Conservation (phyloP, 2,888 invertebrate genomes). For the Diplazon laetatorius region DNA sequence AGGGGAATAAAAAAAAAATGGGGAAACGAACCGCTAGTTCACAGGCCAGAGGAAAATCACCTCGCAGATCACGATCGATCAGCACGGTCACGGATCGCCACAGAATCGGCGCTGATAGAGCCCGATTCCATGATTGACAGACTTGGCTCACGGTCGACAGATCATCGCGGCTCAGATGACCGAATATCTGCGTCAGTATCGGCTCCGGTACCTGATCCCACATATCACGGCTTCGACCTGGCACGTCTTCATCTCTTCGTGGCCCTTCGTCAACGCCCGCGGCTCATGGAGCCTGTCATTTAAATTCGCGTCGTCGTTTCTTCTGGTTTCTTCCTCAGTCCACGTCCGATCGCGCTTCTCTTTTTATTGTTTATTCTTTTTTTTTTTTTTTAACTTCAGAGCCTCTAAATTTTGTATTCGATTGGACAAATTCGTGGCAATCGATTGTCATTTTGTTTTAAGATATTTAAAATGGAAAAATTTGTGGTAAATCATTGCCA, state of each 20-base stretch:
- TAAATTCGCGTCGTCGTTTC: slow-evolving; percentile 33
- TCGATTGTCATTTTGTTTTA: no score
- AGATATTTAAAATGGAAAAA: no score
- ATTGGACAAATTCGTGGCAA: no score
- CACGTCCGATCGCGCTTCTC: no score
- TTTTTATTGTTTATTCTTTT: slow-evolving; percentile 48
- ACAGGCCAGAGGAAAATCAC: slow-evolving; percentile 73
- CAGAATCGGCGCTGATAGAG: slow-evolving; percentile 76
- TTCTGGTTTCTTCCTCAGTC: slow-evolving; percentile 32
- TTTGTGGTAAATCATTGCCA: no score
- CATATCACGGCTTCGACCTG: slow-evolving; percentile 76
- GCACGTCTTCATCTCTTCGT: slow-evolving; percentile 73
- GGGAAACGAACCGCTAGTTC: slow-evolving; percentile 74
- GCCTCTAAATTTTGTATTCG: neutral
- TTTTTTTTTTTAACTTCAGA: neutral
- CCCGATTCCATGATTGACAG: slow-evolving; percentile 77
- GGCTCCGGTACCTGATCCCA: slow-evolving; percentile 81
- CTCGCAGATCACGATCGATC: slow-evolving; percentile 78
- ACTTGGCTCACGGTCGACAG: slow-evolving; percentile 75
- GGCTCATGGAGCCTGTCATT: slow-evolving; percentile 85
- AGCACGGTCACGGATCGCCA: slow-evolving; percentile 79
- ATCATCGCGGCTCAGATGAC: slow-evolving; percentile 76
- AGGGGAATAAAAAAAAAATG: neutral
- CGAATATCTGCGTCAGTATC: slow-evolving; percentile 80
- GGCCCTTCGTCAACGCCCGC: slow-evolving; percentile 71